Base-by-base conservation (phyloP, 1,140 invertebrate species). In the Adelges cooleyi region DNA sequence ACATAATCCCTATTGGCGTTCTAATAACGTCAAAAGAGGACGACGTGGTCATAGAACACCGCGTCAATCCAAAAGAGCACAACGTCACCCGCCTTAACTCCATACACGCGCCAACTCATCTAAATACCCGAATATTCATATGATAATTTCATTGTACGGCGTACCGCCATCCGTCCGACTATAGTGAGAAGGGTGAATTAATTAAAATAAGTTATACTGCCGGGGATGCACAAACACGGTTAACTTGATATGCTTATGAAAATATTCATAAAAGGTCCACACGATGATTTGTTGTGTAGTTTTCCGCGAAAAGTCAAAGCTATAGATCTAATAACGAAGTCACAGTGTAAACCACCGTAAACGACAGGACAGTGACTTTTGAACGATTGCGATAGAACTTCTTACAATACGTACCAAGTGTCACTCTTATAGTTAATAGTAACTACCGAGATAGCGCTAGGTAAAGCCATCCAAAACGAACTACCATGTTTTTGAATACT, bases 41-140 rank as follows among this genome's bases (percentile, higher is more conserved):
- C 40, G 25, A 33, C 20, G 42, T 46, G 56, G 56, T 62, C 40
- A 48, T n/a, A 17, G 1, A 18, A 48, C 56, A 6, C 42, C 56
- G 40, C 44, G 29, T 33, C 29, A 62, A 42, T 62, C n/a, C 42
- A 62, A 62, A 42, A 33, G 42, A 23, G 42, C 40, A 27, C 23
- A 40, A 18, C 10, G 10, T 20, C 40, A 44, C 20, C 49, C 49
- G 49, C 15, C 29, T 33, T 33, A 33, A 33, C 29, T 33, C 11
- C 11, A n/a, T n/a, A n/a, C n/a, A n/a, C n/a, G 17, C 48, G 22
- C 48, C 8, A 23, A 2, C 22, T 54, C 52, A 17, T 40, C 36
- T 54, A 40, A 54, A 40, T 36, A 13, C 38, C n/a, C 8, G 42
- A 59, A 59, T 59, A 59, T 59, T 42, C 52, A 54, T 54, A 54